Percentiles rank a stretch among this genome's conserved stretches.
Evolutionary conservation across 2,113 vertebrate genomes (phyloP).

Genomic region (Eonycteris spelaea): DNA sequence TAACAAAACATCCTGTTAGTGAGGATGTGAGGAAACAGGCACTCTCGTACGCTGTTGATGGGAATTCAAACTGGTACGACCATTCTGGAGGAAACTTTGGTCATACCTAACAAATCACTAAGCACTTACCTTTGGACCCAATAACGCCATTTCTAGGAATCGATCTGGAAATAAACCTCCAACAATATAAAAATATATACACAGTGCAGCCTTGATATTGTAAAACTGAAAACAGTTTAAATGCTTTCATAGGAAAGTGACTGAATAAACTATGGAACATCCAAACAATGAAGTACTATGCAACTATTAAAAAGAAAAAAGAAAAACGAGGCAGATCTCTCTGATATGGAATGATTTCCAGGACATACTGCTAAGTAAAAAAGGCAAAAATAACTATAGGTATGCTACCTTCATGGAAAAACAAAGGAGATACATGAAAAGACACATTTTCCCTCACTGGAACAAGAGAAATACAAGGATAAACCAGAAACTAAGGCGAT

Average conservation of each 20-base stretch:
- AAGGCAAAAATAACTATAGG: background rate
- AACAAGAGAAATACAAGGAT: background rate
- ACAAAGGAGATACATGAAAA: background rate
- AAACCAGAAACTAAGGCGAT: background rate
- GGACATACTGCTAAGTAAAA: background rate
- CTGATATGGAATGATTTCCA: background rate
- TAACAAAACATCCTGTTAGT: background rate
- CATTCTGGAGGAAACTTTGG: background rate
- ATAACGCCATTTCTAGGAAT: background rate
- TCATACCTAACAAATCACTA: background rate
- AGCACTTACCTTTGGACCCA: background rate
- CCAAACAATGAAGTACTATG: background rate
- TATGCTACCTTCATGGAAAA: background rate
- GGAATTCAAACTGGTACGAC: background rate
- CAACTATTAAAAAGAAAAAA: background rate
- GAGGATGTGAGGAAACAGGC: background rate
- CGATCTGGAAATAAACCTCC: background rate
- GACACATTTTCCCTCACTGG: background rate
- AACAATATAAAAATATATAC: background rate
- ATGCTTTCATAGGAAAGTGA: background rate
- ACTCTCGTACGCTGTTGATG: background rate
- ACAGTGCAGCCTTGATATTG: background rate
- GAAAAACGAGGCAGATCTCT: background rate
- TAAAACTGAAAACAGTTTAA: background rate
- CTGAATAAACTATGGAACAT: background rate